Evolutionary conservation across 2,797 vertebrate genomes (phyloP), one percentile per base, ranked within the genome.

Genomic region (Enteromius fasciolatus): DNA sequence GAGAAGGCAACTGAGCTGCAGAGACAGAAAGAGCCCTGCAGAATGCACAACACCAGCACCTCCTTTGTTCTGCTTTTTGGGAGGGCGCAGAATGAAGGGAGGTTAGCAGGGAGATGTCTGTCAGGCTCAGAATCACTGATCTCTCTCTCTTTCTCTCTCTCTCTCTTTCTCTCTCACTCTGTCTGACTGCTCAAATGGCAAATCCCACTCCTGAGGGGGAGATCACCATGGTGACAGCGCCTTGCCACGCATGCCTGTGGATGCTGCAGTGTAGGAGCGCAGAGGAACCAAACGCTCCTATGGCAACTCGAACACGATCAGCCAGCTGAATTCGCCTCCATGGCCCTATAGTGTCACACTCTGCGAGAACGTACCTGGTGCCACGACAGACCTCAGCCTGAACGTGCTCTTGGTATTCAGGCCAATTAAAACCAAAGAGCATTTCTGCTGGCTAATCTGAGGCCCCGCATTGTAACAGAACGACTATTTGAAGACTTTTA

Each of bases 181-280:
- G 83, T 84, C 87, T 89, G 87, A 87, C 88, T 89, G 89, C 85
- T 87, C 83, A 76, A 89, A 89, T 85, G 88, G 89, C 87, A 90
- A 89, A 90, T 90, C 88, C 89, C 87, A 83, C 87, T 89, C 86
- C 88, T 88, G 91, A 88, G 89, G 90, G 88, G 90, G 87, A 89
- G 93, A 94, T 95, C 92, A 91, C 93, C 94, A 95, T 95, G 92
- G 94, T 91, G 92, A 95, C 94, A 91, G 91, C 87, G 87, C 91
- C 50, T 91, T 92, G 86, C 87, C 85, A 90, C 72, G 80, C 86
- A 90, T 89, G 89, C 88, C 88, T 86, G 89, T 89, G 83, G 89
- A 92, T 94, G 91, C 91, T 94, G 93, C 93, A 93, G 92, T 92
- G 88, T 91, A 87, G 90, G 89, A 90, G 92, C 90, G 86, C 89